These are phyloP conservation scores for Pantherophis guttatus DNA, from an alignment of 2,113 vertebrate species.

Conservation along the genomic window DNA sequence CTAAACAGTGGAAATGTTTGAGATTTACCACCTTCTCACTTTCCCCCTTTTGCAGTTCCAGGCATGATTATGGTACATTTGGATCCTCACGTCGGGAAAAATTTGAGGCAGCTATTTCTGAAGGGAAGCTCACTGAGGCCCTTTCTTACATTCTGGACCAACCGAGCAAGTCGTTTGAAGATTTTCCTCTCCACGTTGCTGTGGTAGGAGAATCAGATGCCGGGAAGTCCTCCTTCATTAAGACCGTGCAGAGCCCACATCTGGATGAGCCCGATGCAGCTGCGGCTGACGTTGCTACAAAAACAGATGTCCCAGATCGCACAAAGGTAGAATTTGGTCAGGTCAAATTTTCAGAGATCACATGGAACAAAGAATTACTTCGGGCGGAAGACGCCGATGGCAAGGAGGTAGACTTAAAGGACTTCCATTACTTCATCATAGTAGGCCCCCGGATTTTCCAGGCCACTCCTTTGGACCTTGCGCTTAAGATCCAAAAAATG, in stretches of 20 bases:
- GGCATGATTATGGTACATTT: background rate
- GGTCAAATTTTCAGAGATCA: slow-evolving; percentile 57
- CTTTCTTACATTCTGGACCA: background rate
- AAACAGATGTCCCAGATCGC: slow-evolving; percentile 40
- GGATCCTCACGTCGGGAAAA: background rate
- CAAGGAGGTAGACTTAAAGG: slow-evolving; percentile 18
- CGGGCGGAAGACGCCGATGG: background rate
- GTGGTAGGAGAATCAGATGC: slow-evolving; percentile 19
- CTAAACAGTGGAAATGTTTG: background rate
- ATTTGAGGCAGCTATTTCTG: background rate
- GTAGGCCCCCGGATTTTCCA: slow-evolving; percentile 39
- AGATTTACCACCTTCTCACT: background rate
- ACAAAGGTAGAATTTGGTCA: slow-evolving; percentile 29
- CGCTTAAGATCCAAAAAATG: slow-evolving; percentile 27
- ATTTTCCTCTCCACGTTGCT: slow-evolving; percentile 16
- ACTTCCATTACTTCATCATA: slow-evolving; percentile 60
- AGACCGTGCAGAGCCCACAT: slow-evolving; percentile 42
- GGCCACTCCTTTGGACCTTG: slow-evolving; percentile 27
- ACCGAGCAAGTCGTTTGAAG: background rate
- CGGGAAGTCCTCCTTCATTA: slow-evolving; percentile 56
- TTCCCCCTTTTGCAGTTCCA: background rate
- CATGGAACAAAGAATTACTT: slow-evolving; percentile 33
- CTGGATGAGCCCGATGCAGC: slow-evolving; percentile 35
- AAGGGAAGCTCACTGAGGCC: background rate
- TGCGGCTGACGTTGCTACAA: slow-evolving; percentile 15